phyloP scores from a whole-genome alignment of 1,140 invertebrate genomes.

The Aphelinus atriplicis region DNA sequence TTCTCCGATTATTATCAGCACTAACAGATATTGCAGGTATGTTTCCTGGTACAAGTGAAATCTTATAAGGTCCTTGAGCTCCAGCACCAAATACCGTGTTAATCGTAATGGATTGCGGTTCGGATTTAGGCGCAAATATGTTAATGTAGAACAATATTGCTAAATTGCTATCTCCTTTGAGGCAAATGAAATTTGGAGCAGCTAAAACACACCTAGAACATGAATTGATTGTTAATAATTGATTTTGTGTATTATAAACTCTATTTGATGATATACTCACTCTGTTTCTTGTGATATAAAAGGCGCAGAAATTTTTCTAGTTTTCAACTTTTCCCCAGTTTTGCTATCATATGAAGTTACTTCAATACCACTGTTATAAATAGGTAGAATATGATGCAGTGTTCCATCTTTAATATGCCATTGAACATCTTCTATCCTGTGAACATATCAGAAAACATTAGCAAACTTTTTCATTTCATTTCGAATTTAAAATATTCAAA shows the following conservation, averaged over 20 bases:
- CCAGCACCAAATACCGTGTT: slow-evolving; percentile 61
- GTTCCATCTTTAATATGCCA: slow-evolving; percentile 74
- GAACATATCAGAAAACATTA: slow-evolving; percentile 14
- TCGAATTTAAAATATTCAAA: neutral
- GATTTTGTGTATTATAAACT: slow-evolving; percentile 18
- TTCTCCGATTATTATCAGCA: slow-evolving; percentile 39
- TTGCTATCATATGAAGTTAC: slow-evolving; percentile 74
- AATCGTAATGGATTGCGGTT: slow-evolving; percentile 54
- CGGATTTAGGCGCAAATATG: slow-evolving; percentile 54
- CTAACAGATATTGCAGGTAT: slow-evolving; percentile 47
- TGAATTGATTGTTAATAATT: slow-evolving; percentile 28
- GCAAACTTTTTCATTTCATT: neutral
- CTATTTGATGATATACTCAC: slow-evolving; percentile 56
- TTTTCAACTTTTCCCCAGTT: slow-evolving; percentile 72
- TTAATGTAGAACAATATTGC: slow-evolving; percentile 57
- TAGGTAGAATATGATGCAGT: slow-evolving; percentile 75
- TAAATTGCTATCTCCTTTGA: slow-evolving; percentile 63
- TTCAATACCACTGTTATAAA: slow-evolving; percentile 75
- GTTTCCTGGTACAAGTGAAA: slow-evolving; percentile 53
- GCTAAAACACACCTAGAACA: slow-evolving; percentile 71
- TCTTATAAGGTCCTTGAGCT: slow-evolving; percentile 54
- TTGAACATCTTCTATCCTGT: slow-evolving; percentile 61
- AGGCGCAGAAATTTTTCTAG: slow-evolving; percentile 70
- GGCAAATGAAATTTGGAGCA: slow-evolving; percentile 73
- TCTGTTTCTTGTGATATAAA: slow-evolving; percentile 71